Base-by-base conservation (phyloP, 2,888 invertebrate genomes). In the Dorcus hopei region DNA sequence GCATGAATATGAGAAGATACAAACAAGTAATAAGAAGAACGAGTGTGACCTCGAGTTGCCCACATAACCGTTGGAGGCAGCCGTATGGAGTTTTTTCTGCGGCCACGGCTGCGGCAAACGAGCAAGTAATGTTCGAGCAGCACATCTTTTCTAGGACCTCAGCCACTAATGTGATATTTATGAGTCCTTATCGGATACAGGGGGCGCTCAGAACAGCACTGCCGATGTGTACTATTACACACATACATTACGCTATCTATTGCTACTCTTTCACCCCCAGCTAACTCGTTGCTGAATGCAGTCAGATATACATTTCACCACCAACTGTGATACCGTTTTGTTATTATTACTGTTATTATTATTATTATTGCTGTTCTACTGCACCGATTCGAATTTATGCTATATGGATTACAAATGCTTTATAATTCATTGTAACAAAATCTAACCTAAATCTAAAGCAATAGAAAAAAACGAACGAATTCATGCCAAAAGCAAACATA, bases 111-210 rank as follows among this genome's bases (percentile, higher is more conserved):
- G 75, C 71, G 72, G 74, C 72, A 75, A 75, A 76, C 74, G 76
- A 76, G 75, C 71, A 73, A 75, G 72, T 75, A 75, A 75, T 75
- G 75, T 72, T 72, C 70, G 69, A 72, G 73, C 68, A 71, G 72
- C 72, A 72, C 74, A 72, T 70, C 71, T 69, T 70, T 68, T 66
- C 62, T 65, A 68, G 71, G 68, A 73, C 70, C 70, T 67, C 69
- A 73, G 72, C 73, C 73, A 71, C 74, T 74, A 76, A 76, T 75
- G 76, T 69, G 73, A 74, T 75, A 76, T 76, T 76, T 75, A 75
- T 74, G 73, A 73, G 72, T 71, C 73, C 70, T 75, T 75, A 75
- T 74, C 75, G 74, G 72, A 70, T 72, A 69, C 68, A 65, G 67
- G 54, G 50, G 38, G 53, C 58, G 39, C 61, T 59, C 63, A 63